These are phyloP conservation scores for Diabrotica undecimpunctata DNA, from an alignment of 1,140 invertebrate species.

Conservation along the genomic window DNA sequence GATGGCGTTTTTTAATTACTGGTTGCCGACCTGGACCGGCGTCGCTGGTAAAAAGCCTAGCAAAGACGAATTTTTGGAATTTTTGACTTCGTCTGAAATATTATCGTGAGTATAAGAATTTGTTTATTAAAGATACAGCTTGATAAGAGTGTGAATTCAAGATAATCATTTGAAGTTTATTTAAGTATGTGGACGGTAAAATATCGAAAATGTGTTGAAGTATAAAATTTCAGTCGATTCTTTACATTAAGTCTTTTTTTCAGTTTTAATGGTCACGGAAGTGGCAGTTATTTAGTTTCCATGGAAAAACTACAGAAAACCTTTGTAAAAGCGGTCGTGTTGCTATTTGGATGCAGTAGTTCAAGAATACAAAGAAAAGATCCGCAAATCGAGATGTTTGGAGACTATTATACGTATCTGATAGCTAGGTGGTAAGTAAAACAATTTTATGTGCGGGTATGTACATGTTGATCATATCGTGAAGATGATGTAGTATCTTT, in stretches of 20 bases:
- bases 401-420: slow-evolving; percentile 66
- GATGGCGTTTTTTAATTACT: slow-evolving; percentile 58
- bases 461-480: too few relatives aligned
- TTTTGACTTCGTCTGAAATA: slow-evolving; percentile 59
- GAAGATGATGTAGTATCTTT: too few relatives aligned
- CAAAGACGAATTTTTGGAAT: slow-evolving; percentile 55
- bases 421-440: slow-evolving; percentile 60
- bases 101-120: slow-evolving; percentile 58
- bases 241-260: slow-evolving; percentile 13
- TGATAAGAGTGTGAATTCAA: too few relatives aligned
- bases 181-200: too few relatives aligned
- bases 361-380: slow-evolving; percentile 56
- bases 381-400: slow-evolving; percentile 58
- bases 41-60: slow-evolving; percentile 55
- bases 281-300: slow-evolving; percentile 64
- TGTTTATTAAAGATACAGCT: too few relatives aligned
- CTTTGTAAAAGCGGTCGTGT: slow-evolving; percentile 54
- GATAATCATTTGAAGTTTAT: too few relatives aligned
- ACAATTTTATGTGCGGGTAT: background rate
- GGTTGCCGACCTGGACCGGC: slow-evolving; percentile 63
- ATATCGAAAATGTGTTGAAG: too few relatives aligned
- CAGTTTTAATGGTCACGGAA: slow-evolving; percentile 75
- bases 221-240: background rate
- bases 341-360: slow-evolving; percentile 77
- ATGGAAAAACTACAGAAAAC: slow-evolving; percentile 59